These are phyloP conservation scores for Muntiacus reevesi DNA, from an alignment of 2,113 vertebrate genomes.

Conservation along the genomic window DNA sequence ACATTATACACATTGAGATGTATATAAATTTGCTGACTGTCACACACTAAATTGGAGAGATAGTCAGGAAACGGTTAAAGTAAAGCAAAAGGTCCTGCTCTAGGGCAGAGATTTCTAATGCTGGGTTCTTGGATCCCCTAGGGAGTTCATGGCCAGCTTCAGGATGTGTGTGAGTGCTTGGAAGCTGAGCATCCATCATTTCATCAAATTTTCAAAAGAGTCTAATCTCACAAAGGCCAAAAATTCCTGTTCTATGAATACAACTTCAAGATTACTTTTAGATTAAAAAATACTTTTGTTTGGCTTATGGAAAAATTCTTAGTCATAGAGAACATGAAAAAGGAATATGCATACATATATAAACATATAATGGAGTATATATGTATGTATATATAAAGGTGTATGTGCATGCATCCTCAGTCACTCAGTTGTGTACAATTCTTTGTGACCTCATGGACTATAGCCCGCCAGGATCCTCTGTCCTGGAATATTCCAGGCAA, in stretches of 20 bases:
- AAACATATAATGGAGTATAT: background rate
- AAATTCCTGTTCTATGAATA: background rate
- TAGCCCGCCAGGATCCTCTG: background rate
- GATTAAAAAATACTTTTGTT: background rate
- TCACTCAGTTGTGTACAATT: background rate
- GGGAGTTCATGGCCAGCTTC: background rate
- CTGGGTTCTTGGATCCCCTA: background rate
- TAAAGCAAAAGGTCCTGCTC: background rate
- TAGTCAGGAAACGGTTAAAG: conserved; percentile 14
- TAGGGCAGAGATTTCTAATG: background rate
- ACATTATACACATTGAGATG: background rate
- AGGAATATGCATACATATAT: background rate
- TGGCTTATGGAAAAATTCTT: background rate
- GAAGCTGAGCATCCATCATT: background rate
- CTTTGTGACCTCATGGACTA: background rate
- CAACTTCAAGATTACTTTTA: background rate
- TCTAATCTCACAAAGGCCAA: background rate
- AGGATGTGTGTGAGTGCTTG: background rate
- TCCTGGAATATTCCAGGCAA: background rate
- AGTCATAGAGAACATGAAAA: background rate
- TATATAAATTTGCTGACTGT: background rate
- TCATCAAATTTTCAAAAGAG: background rate
- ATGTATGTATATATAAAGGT: background rate
- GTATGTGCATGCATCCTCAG: background rate
- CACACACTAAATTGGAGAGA: background rate